Evolutionary conservation across 2,113 vertebrate genomes (phyloP).

Genomic region (Cochlearius cochlearius): DNA sequence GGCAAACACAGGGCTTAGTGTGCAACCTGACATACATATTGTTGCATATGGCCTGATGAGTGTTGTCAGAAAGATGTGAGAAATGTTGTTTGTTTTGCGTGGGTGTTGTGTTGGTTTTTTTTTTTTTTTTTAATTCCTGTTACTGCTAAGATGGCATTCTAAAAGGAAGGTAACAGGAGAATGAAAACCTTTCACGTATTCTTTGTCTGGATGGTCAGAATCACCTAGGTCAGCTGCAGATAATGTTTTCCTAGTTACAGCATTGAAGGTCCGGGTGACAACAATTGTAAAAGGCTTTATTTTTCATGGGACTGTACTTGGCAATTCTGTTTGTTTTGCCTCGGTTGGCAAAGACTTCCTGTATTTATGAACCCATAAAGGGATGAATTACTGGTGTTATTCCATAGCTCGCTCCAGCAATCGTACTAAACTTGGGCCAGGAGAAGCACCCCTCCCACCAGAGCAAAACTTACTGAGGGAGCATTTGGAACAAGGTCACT

Average conservation of each 20-base stretch:
- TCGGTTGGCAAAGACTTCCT: not conserved
- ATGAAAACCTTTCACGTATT: not conserved
- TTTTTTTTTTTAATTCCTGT: not conserved
- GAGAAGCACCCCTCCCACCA: not conserved
- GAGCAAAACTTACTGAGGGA: slow-evolving; percentile 81
- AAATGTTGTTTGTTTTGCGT: not conserved
- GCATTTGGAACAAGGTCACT: slow-evolving; percentile 85
- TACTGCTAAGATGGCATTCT: not conserved
- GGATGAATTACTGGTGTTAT: not conserved
- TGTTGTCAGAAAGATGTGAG: not conserved
- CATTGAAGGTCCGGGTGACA: not conserved
- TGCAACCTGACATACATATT: not conserved
- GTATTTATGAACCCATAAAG: not conserved
- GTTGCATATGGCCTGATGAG: not conserved
- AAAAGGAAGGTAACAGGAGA: not conserved
- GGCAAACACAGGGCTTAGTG: not conserved
- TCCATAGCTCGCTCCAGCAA: not conserved
- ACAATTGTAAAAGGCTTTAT: not conserved
- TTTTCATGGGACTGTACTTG: not conserved
- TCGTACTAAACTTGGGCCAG: not conserved
- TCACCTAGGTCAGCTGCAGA: not conserved
- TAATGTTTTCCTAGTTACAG: not conserved
- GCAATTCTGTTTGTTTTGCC: not conserved
- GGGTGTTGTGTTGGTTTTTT: not conserved
- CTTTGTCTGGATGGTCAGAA: not conserved